Evolutionary conservation across 2,888 invertebrate genomes (phyloP).

Genomic region (Ichneumoninae sp.): DNA sequence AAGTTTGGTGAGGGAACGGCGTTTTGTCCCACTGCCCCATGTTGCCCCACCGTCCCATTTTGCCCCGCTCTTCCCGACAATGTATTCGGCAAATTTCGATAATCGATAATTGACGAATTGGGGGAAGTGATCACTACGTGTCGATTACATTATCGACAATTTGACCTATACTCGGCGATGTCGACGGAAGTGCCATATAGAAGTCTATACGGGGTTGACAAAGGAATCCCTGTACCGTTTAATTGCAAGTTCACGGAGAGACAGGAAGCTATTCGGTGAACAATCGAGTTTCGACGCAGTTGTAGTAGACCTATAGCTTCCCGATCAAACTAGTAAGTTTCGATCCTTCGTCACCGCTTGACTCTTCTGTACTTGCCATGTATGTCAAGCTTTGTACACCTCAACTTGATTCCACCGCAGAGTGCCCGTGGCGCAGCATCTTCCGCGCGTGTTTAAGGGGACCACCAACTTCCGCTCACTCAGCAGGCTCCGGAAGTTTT

Average conservation of each 20-base stretch:
- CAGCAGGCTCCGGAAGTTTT: background rate
- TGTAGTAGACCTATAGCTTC: background rate
- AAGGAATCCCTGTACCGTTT: background rate
- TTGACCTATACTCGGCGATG: background rate
- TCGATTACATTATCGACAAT: background rate
- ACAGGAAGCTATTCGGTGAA: conserved; percentile 5
- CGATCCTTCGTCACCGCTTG: background rate
- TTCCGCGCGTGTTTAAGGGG: background rate
- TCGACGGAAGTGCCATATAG: background rate
- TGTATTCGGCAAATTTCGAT: background rate
- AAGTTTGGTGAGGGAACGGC: too few relatives aligned
- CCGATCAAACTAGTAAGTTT: background rate
- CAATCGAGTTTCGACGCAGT: conserved; percentile 10
- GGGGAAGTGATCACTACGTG: background rate
- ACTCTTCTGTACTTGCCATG: background rate
- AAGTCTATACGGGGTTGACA: background rate
- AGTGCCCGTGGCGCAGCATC: background rate
- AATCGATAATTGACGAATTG: background rate
- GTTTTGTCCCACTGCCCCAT: too few relatives aligned
- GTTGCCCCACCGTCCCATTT: too few relatives aligned
- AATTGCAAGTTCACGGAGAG: background rate
- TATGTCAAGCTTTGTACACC: background rate
- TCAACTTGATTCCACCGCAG: background rate
- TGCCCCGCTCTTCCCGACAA: background rate
- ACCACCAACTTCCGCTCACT: too few relatives aligned